Evolutionary conservation across 2,888 invertebrate genomes (phyloP), one percentile per base, ranked within the genome.

Genomic region (Stenolophus ochropezus): DNA sequence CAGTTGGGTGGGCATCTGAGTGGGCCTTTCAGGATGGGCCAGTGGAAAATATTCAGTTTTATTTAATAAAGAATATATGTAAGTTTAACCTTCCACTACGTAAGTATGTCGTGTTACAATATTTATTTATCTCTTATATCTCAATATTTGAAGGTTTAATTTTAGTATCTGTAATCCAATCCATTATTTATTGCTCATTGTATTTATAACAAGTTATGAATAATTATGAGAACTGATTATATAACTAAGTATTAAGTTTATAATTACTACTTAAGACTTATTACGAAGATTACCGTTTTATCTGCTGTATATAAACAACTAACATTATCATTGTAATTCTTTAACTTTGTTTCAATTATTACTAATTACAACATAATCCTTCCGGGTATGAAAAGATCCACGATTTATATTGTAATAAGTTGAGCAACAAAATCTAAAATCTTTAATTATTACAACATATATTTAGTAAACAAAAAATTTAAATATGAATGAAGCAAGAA

Each of bases 341-440:
- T 25, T 61, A 25, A 61, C 14, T 61, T 23, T 61, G 61, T 61
- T 61, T 61, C 61, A 61, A 61, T 61, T 61, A 61, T n/a, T 61
- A 5, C 23, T 61, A 61, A 61, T 61, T 61, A 61, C 23, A 58
- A 21, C 5, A 58, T 11, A 58, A 58, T 58, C 23, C 61, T 61
- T 61, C 61, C 61, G 23, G 25, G 61, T 61, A 14, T 61, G 61
- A 5, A 25, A 61, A 61, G 25, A 61, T 23, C 61, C 23, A 58
- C 14, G 23, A 14, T 14, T 51, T 51, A 14, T 16, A 51, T 14
- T 42, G 6, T 33, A 1, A 3, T 33, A 33, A 33, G 1, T 33
- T 33, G 8, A 33, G 33, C 33, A 33, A 33, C n/a, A n/a, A n/a
- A n/a, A n/a, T n/a, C n/a, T n/a, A n/a, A n/a, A n/a, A n/a, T n/a